Base-by-base conservation (phyloP, 2,888 invertebrate genomes). In the Carabus problematicus region DNA sequence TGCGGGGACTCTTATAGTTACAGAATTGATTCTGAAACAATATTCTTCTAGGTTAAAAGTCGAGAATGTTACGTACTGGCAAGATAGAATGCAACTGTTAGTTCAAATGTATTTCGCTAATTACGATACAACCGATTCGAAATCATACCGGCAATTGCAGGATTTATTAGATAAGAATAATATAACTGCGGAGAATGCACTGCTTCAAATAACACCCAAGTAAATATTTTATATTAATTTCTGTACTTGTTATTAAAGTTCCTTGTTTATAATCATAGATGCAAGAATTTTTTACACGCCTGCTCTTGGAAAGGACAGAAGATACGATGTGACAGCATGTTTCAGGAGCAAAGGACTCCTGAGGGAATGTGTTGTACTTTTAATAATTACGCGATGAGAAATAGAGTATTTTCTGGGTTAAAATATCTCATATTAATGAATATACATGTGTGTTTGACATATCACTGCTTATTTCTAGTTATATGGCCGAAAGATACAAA, bases 361-460 rank as follows among this genome's bases (percentile, higher is more conserved):
- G 72, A 77, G 58, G 77, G 87, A 19, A 76, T 85, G 0, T 91
- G 91, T 72, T 91, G 91, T 75, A 81, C 86, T 4, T 90, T 90
- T 73, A 90, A 89, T 75, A 87, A 88, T 73, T 85, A 83, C 60
- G 86, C 84, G 0, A 74, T 82, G 1, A 79, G 81, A 14, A 77
- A 76, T 61, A 76, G 77, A 42, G 75, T 74, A n/a, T 78, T 78
- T 73, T 71, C 72, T 16, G 74, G 76, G 78, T 81, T 74, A 75
- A 72, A 64, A 18, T 29, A 11, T n/a, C n/a, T 12, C 56, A 52
- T n/a, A 6, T 12, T 12, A 45, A 4, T 4, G 7, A 11, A 45
- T 45, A 12, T 42, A 59, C 42, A 14, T 8, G 3, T 29, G 29
- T 29, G 6, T 29, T 29, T 29, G 6, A 29, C 2, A 29, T 42